Evolutionary conservation across 2,888 invertebrate species (phyloP), one percentile per base, ranked within the genome.

Genomic region (Eutolmus rufibarbis): DNA sequence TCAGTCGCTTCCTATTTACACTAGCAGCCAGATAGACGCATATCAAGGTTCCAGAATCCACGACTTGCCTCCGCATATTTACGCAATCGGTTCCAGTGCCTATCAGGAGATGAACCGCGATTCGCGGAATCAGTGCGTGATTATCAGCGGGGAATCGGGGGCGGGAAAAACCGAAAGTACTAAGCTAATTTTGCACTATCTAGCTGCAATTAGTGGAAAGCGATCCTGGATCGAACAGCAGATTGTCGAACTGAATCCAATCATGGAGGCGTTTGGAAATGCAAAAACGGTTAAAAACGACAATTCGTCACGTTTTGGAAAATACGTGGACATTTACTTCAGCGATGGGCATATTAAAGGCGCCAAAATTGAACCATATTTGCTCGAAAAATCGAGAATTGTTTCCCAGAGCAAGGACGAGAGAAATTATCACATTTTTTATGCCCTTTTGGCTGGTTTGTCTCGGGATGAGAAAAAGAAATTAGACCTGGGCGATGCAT

Each of bases 181-280:
- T 1, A 99, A 99, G 93, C 93, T 98, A 87, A 96, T 98, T 89
- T 94, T 99, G 1, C 98, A 98, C 92, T 99, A 98, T 92, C 93
- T 99, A 90, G 98, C 98, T 1, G 97, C 98, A 0, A 96, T 97
- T 14, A 97, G 97, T 91, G 98, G 98, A 0, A 97, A 98, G 91
- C 98, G 98, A 92, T 98, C 98, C 0, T 98, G 98, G 98, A 98
- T 98, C 88, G 98, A 98, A 92, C 98, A 99, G 91, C 98, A 99
- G 92, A 98, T 99, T 88, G 95, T 99, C 89, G 98, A 98, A 93
- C 97, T 98, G 0, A 99, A 99, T 94, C 98, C 98, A 0, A 97
- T 99, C 89, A 94, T 99, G 91, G 98, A 99, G 94, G 98, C 98
- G 0, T 99, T 99, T 91, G 98, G 98, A 87, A 99, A 99, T 93